Evolutionary conservation across 2,888 invertebrate species (phyloP).

Genomic region (Hedychridium roseum): DNA sequence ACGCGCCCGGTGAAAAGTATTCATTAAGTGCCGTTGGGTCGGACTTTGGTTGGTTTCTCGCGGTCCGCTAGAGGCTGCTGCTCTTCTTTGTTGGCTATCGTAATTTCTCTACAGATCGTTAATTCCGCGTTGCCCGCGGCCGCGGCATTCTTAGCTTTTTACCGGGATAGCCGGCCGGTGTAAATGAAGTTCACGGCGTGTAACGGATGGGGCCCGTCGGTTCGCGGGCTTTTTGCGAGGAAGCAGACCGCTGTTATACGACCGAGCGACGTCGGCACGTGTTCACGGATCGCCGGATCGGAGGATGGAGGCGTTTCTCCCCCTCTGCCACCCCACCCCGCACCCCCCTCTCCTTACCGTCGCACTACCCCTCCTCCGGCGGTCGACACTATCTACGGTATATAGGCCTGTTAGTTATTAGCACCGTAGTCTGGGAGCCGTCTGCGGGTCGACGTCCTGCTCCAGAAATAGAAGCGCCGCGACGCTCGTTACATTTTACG

Average conservation of each 20-base stretch:
- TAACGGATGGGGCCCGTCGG: background rate
- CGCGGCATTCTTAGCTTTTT: too few species aligned
- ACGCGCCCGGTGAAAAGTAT: too few species aligned
- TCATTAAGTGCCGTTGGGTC: too few species aligned
- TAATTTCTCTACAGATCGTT: too few species aligned
- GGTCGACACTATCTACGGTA: background rate
- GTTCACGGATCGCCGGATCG: slow-evolving; percentile 17
- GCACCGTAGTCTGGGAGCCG: slow-evolving; percentile 57
- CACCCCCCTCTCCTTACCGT: slow-evolving; percentile 7
- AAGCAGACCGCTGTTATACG: too few species aligned
- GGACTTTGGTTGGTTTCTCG: too few species aligned
- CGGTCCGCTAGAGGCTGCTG: too few species aligned
- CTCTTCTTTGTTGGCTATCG: too few species aligned
- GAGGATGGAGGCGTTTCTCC: background rate
- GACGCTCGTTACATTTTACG: slow-evolving; percentile 50
- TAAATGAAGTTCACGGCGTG: too few species aligned
- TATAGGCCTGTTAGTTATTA: slow-evolving; percentile 32
- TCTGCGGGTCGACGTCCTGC: slow-evolving; percentile 62
- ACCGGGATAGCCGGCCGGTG: too few species aligned
- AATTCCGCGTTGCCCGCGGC: too few species aligned
- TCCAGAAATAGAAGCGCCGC: slow-evolving; percentile 57
- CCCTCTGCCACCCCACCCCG: background rate
- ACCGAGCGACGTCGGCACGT: slow-evolving; percentile 22
- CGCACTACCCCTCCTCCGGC: slow-evolving; percentile 1
- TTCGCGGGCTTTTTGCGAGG: slow-evolving; percentile 22